phyloP scores from a whole-genome alignment of 2,113 vertebrate genomes.

The Bufo gargarizans region DNA sequence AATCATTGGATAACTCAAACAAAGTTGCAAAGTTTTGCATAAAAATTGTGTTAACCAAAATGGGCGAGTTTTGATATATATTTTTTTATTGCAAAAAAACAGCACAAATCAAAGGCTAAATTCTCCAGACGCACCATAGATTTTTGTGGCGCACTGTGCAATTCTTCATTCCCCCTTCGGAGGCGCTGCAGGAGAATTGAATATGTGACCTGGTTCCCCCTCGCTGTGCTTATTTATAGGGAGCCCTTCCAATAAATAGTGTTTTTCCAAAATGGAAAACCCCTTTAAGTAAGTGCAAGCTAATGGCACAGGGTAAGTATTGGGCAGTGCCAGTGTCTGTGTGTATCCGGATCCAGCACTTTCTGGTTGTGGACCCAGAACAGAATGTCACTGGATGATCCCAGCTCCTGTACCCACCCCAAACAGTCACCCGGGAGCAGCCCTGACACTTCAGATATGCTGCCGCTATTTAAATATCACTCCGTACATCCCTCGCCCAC shows the following conservation, averaged over 20 bases:
- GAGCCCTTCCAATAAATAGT: not conserved
- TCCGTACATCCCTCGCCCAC: constrained; percentile 23
- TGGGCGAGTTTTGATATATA: too few species aligned
- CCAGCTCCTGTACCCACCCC: constrained; percentile 16
- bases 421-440: not conserved
- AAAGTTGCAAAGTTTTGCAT: too few species aligned
- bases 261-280: not conserved
- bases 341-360: not conserved
- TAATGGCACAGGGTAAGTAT: not conserved
- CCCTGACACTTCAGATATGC: not conserved
- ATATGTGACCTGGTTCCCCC: not conserved
- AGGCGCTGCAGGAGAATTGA: not conserved
- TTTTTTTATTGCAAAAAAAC: too few species aligned
- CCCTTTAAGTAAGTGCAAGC: not conserved
- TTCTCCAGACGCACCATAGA: too few species aligned
- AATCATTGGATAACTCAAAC: too few species aligned
- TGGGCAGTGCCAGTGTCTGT: not conserved
- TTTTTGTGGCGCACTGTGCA: too few species aligned
- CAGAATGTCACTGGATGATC: constrained; percentile 27
- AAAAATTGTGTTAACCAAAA: too few species aligned
- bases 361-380: constrained; percentile 19
- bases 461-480: constrained; percentile 29
- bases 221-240: not conserved
- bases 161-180: too few species aligned
- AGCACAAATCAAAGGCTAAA: too few species aligned